phyloP scores from a whole-genome alignment of 2,888 invertebrate genomes.

The Minunthozetes semirufus region DNA sequence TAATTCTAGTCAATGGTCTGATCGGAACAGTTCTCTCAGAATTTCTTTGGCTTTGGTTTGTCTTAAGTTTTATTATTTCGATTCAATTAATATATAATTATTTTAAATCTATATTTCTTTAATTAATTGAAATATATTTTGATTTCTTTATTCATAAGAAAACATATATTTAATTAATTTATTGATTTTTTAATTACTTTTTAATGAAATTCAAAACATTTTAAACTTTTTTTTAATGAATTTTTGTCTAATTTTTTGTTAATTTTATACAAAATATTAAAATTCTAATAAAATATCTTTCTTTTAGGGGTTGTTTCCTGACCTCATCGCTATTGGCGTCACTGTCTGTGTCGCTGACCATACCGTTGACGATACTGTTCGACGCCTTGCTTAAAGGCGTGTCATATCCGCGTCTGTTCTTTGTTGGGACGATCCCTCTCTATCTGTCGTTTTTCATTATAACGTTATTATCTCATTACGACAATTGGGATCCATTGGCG shows the following conservation, averaged over 20 bases:
- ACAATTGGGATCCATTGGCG: conserved; percentile 72
- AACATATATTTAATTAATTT: too few relatives aligned
- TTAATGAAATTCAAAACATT: neutral
- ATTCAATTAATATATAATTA: neutral
- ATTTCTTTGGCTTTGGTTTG: conserved; percentile 83
- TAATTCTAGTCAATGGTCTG: conserved; percentile 74
- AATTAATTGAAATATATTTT: neutral
- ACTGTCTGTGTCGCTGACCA: conserved; percentile 71
- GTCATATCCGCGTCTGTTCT: conserved; percentile 58
- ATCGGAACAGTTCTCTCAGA: conserved; percentile 86
- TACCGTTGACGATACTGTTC: conserved; percentile 80
- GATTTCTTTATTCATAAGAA: too few relatives aligned
- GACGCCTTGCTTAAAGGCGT: conserved; percentile 65
- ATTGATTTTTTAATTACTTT: conserved; percentile 8
- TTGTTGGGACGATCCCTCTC: conserved; percentile 70
- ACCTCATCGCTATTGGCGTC: conserved; percentile 86
- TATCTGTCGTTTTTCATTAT: conserved; percentile 66
- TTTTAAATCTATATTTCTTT: neutral
- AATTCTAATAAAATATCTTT: conserved; percentile 36
- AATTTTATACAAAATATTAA: conserved; percentile 9
- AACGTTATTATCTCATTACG: conserved; percentile 64
- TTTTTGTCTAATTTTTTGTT: too few relatives aligned
- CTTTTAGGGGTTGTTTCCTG: conserved; percentile 76
- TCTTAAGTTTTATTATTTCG: conserved; percentile 37
- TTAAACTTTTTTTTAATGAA: too few relatives aligned